A percentile compares a stretch with the other conserved stretches of the same genome.
These are phyloP conservation scores for Omphaloscelis lunosa DNA, from an alignment of 2,888 invertebrate genomes.

Conservation along the genomic window DNA sequence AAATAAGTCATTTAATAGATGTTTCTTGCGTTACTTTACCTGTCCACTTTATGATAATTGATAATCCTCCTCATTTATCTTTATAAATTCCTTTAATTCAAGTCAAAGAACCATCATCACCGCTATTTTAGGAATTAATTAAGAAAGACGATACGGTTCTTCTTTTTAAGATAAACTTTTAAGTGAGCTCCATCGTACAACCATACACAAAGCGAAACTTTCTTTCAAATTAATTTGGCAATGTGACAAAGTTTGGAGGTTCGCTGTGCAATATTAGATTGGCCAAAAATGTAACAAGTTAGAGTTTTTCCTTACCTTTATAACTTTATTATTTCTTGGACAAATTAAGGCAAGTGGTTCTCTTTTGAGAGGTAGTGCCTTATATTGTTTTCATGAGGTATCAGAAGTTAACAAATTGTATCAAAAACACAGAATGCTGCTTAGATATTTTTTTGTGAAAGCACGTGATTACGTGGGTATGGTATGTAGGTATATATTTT, in stretches of 20 bases:
- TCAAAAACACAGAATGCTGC: background rate
- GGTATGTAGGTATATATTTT: background rate
- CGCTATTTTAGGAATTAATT: background rate
- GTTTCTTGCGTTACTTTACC: background rate
- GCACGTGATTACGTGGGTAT: background rate
- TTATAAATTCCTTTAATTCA: background rate
- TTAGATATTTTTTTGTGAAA: background rate
- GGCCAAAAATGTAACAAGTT: background rate
- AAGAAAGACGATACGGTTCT: background rate
- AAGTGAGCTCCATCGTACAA: background rate
- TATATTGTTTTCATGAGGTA: background rate
- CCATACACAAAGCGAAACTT: background rate
- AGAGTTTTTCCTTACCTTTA: background rate
- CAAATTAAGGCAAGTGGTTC: background rate
- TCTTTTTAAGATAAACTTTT: background rate
- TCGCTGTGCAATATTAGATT: background rate
- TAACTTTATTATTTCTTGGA: background rate
- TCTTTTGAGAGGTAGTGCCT: background rate
- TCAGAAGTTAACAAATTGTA: background rate
- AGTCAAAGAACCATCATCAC: background rate
- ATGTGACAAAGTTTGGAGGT: background rate
- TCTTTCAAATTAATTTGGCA: constrained; percentile 1
- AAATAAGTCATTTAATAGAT: background rate
- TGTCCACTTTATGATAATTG: background rate
- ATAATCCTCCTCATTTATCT: background rate